phyloP scores from a whole-genome alignment of 2,888 invertebrate species.

The Bimastos eiseni region DNA sequence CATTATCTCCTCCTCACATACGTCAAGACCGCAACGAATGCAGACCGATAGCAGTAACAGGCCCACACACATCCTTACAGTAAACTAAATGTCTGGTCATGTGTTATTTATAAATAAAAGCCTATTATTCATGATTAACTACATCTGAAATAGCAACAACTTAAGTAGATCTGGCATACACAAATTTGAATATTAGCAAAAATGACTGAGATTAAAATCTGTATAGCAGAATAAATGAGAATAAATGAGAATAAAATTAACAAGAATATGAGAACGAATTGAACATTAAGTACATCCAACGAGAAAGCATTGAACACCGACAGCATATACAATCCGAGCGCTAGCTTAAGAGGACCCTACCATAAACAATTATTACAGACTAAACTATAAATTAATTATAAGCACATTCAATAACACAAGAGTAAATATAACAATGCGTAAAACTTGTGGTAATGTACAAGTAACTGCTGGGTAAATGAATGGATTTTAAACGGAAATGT shows the following conservation, averaged over 20 bases:
- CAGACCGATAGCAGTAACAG: background rate
- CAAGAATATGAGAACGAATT: conserved; percentile 13
- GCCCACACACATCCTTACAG: background rate
- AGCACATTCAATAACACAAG: background rate
- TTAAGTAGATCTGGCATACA: background rate
- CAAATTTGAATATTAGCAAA: background rate
- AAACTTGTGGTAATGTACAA: background rate
- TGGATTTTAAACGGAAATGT: conserved; percentile 13
- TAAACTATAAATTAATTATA: background rate
- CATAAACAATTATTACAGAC: background rate
- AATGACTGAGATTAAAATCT: background rate
- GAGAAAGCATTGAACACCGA: background rate
- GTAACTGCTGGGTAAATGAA: background rate
- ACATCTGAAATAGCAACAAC: background rate
- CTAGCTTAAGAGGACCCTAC: background rate
- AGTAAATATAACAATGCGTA: background rate
- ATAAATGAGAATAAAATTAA: no score
- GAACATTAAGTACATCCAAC: background rate
- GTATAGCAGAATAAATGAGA: background rate
- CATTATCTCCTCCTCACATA: background rate
- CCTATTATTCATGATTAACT: background rate
- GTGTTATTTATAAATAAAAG: background rate
- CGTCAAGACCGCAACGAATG: background rate
- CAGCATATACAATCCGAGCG: background rate
- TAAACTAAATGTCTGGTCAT: background rate